Evolutionary conservation across 2,888 invertebrate species (phyloP), one percentile per base, ranked within the genome.

Genomic region (Disparrhopalites patrizii): DNA sequence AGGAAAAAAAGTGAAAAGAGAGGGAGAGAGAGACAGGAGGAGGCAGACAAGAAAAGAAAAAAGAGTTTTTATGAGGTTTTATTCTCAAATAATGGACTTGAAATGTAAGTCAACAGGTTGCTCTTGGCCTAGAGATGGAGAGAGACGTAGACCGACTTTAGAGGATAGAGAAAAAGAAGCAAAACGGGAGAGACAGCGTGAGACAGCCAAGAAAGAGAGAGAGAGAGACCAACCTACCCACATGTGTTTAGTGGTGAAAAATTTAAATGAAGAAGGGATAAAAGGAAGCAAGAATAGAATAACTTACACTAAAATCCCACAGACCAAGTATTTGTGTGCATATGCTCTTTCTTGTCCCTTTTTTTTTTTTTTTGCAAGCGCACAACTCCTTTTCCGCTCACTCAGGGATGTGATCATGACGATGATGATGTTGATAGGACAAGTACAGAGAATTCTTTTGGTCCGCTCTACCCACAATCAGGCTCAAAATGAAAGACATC

Each of bases 41-140:
- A n/a, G n/a, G n/a, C n/a, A n/a, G n/a, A n/a, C n/a, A n/a, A n/a
- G n/a, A n/a, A n/a, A n/a, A n/a, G n/a, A n/a, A n/a, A n/a, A n/a
- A n/a, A n/a, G n/a, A n/a, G n/a, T n/a, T n/a, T n/a, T n/a, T n/a
- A n/a, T n/a, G n/a, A n/a, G n/a, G n/a, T n/a, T n/a, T n/a, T n/a
- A n/a, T n/a, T n/a, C n/a, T 54, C 51, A 50, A 36, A 51, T 61
- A 61, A 61, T 61, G 51, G 51, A 36, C 25, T 51, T 51, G 30
- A 61, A 61, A 61, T 51, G 27, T 51, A 61, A 27, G 51, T 61
- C 51, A 38, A 51, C 50, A 61, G 52, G 61, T 61, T 51, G 51
- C 51, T 31, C 61, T 36, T 61, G 61, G 61, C 61, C 61, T 61
- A 61, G 61, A 54, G 31, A 31, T 20, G 40, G 40, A 30, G 30